A percentile compares a stretch with the other conserved stretches of the same genome.
phyloP scores from a whole-genome alignment of 2,888 invertebrate species.

The Cerastoderma edule region DNA sequence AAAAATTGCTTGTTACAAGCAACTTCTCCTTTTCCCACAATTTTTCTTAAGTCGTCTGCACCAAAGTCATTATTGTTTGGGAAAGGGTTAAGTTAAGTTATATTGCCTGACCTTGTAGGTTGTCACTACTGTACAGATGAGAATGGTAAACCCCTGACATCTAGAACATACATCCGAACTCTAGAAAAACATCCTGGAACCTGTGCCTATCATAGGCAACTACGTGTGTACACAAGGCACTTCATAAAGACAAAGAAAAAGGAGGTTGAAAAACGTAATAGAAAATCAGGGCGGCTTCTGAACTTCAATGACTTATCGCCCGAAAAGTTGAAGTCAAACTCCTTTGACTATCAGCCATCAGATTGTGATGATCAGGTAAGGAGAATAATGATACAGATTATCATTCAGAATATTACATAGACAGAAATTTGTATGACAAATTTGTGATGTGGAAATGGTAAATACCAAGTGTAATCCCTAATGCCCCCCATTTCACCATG shows the following conservation, averaged over 20 bases:
- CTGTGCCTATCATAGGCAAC: constrained; percentile 68
- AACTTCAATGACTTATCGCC: not conserved
- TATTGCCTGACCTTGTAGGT: constrained; percentile 55
- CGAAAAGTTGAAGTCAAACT: not conserved
- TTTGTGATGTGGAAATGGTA: no score
- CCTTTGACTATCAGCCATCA: not conserved
- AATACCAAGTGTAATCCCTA: no score
- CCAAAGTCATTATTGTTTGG: not conserved
- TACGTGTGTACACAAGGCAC: constrained; percentile 70
- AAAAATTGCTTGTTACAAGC: constrained; percentile 3
- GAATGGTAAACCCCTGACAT: constrained; percentile 64
- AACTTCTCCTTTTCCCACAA: constrained; percentile 6
- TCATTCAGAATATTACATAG: no score
- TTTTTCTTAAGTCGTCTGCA: not conserved
- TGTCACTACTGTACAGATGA: constrained; percentile 54
- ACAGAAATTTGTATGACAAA: no score
- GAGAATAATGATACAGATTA: no score
- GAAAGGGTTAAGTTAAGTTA: not conserved
- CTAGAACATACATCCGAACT: constrained; percentile 75
- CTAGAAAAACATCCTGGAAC: constrained; percentile 74
- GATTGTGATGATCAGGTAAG: constrained; percentile 6
- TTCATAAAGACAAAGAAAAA: constrained; percentile 16
- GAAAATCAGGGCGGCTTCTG: constrained; percentile 6
- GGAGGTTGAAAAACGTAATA: not conserved
- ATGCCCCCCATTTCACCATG: no score